Evolutionary conservation across 92 coral and sea anemone species (phyloP), one percentile per base, ranked within the genome.

Genomic region (Nematostella vectensis): DNA sequence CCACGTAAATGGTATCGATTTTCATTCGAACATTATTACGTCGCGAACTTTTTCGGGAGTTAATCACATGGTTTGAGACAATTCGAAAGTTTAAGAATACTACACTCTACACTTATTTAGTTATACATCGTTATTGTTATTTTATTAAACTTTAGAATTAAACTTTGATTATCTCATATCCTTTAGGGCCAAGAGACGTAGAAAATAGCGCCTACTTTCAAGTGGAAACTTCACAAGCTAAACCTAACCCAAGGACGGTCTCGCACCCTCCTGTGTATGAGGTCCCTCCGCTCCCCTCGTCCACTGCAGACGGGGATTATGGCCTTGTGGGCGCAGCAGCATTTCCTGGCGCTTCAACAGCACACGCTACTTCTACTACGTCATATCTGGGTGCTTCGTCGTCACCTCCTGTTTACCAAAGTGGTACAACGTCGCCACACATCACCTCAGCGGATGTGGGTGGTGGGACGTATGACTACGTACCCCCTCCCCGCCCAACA

Each of bases 231-330:
- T 67, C 59, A 50, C 67, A 28, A 19, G 31, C 57, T 3, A 51
- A 37, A 17, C 64, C 71, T 0, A 19, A 38, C 11, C 54, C 44
- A 4, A 30, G 67, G 13, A 31, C 66, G 0, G 50, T 24, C 0
- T 11, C 48, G 17, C 70, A 67, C 17, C 63, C 45, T 21, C 62
- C 80, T 13, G 50, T 72, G 37, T 79, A 79, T 43, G 80, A 79
- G 53, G 49, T 72, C n/a, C 80, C 87, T 13, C 71, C 80, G 13
- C 36, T 59, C 8, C 25, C 25, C 4, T 31, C n/a, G 23, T 1
- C 17, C 2, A 11, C 48, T 6, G 40, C 67, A 16, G 67, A 58
- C 3, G 67, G 75, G 6, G 75, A 57, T n/a, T 68, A 68, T 48
- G 75, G 75, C 1, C 47, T 68, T 10, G 18, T 68, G 23, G 75